These are phyloP conservation scores for Schlechtendalia chinensis DNA, from an alignment of 1,140 invertebrate species.

Conservation along the genomic window DNA sequence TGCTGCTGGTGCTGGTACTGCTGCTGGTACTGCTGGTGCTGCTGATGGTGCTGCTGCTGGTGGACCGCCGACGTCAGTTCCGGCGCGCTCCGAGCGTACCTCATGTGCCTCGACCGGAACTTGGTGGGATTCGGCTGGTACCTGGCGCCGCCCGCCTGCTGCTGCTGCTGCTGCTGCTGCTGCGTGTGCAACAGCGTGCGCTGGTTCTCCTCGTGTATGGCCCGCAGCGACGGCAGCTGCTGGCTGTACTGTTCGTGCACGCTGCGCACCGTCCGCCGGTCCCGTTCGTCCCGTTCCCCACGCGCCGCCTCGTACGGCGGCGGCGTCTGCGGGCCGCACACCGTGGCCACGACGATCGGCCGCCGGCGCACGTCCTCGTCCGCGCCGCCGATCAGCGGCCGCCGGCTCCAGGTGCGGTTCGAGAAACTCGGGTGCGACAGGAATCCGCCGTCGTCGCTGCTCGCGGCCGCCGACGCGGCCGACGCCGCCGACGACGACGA, in stretches of 20 bases:
- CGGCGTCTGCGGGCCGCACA: conserved; percentile 57
- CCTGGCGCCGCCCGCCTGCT: conserved; percentile 22
- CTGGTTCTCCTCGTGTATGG: conserved; percentile 69
- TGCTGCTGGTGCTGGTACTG: conserved; percentile 58
- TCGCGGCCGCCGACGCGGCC: too few species aligned
- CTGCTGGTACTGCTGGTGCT: conserved; percentile 57
- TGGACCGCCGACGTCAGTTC: conserved; percentile 57
- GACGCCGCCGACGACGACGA: too few species aligned
- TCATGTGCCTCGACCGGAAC: conserved; percentile 64
- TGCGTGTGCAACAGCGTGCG: conserved; percentile 49
- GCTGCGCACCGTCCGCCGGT: conserved; percentile 68
- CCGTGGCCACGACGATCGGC: conserved; percentile 55
- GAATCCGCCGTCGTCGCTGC: conserved; percentile 80
- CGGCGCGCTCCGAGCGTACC: conserved; percentile 66
- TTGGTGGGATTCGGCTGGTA: conserved; percentile 55
- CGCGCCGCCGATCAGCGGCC: too few species aligned
- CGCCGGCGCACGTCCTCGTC: conserved; percentile 59
- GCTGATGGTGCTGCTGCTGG: conserved; percentile 60
- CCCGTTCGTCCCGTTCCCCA: too few species aligned
- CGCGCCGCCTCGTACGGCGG: too few species aligned
- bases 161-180: conserved; percentile 17
- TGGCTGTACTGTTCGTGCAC: conserved; percentile 69
- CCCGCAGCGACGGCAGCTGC: conserved; percentile 70
- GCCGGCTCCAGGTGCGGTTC: conserved; percentile 46
- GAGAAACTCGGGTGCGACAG: conserved; percentile 57